These are phyloP conservation scores for Crematogaster levior DNA, from an alignment of 2,888 invertebrate genomes.

Conservation along the genomic window DNA sequence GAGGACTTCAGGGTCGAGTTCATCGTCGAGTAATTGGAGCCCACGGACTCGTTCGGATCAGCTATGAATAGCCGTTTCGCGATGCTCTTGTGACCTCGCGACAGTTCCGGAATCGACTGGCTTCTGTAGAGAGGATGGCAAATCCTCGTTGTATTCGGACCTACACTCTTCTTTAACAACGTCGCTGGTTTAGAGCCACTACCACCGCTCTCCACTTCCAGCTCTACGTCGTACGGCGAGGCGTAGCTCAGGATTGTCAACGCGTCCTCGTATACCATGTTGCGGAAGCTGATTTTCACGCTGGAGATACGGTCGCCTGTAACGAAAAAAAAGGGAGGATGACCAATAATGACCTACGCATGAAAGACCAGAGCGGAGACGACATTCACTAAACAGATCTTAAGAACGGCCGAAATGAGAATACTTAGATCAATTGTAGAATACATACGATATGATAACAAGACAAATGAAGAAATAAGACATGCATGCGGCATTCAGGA, in stretches of 20 bases:
- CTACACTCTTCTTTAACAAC: constrained; percentile 83
- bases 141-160: constrained; percentile 86
- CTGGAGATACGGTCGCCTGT: constrained; percentile 95
- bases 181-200: constrained; percentile 84
- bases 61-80: constrained; percentile 84
- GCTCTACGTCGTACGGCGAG: constrained; percentile 94
- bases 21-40: constrained; percentile 85
- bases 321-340: constrained; percentile 68
- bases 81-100: constrained; percentile 86
- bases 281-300: constrained; percentile 94
- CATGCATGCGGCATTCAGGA: too few relatives aligned
- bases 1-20: constrained; percentile 82
- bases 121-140: constrained; percentile 92
- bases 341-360: too few relatives aligned
- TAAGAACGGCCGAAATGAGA: too few relatives aligned
- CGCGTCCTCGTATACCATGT: constrained; percentile 96
- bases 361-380: too few relatives aligned
- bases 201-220: constrained; percentile 90
- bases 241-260: constrained; percentile 95
- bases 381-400: too few relatives aligned
- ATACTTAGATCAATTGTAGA: too few relatives aligned
- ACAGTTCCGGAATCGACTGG: constrained; percentile 92
- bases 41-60: constrained; percentile 84
- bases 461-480: too few relatives aligned
- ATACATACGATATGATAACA: too few relatives aligned